These are phyloP conservation scores for Mastomys coucha DNA, from an alignment of 2,113 vertebrate species.

Conservation along the genomic window DNA sequence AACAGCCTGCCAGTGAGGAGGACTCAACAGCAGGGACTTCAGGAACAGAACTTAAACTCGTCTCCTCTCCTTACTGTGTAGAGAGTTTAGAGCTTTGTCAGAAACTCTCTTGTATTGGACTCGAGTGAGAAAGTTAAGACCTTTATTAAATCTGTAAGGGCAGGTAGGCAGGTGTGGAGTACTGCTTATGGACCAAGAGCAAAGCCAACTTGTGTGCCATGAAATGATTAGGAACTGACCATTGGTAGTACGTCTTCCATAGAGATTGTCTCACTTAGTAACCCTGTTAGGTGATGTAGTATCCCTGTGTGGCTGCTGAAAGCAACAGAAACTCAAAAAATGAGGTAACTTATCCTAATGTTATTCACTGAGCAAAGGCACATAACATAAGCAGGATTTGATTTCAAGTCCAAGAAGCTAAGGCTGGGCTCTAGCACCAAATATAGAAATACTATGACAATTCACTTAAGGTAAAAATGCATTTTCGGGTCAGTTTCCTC, in stretches of 20 bases:
- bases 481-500: background rate
- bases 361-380: background rate
- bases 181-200: background rate
- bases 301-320: background rate
- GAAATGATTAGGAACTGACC: background rate
- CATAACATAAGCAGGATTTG: background rate
- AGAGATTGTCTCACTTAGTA: background rate
- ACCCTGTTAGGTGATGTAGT: background rate
- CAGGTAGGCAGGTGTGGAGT: background rate
- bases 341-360: background rate
- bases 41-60: background rate
- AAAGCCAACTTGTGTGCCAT: background rate
- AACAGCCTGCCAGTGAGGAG: background rate
- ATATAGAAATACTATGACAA: background rate
- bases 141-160: background rate
- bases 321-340: background rate
- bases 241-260: background rate
- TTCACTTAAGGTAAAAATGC: background rate
- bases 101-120: background rate
- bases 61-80: background rate
- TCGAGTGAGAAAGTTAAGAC: background rate
- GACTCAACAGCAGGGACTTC: background rate
- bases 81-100: background rate
- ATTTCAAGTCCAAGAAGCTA: background rate
- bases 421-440: background rate